A percentile compares a stretch with the other conserved stretches of the same genome.
Evolutionary conservation across 1,140 invertebrate species (phyloP).

Genomic region (Antheraea mylitta): DNA sequence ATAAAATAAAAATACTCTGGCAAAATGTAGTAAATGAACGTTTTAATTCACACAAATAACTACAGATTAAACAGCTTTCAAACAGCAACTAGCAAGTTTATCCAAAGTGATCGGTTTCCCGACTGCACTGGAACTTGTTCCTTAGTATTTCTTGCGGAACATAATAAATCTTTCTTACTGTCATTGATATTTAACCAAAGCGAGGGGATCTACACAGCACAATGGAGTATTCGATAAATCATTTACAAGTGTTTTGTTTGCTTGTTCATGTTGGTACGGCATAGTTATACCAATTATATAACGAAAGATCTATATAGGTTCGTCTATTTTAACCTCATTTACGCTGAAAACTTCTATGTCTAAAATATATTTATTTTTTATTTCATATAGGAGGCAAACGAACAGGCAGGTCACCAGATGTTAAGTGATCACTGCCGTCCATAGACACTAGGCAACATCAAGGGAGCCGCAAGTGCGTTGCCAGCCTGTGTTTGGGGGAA

Average conservation of each 20-base stretch:
- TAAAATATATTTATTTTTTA: too few species aligned
- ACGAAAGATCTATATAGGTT: background rate
- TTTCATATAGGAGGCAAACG: too few species aligned
- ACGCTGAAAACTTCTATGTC: too few species aligned
- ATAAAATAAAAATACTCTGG: too few species aligned
- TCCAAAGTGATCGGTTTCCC: conserved; percentile 58
- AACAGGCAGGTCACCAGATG: too few species aligned
- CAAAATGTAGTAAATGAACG: background rate
- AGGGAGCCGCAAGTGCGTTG: too few species aligned
- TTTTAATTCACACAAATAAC: conserved; percentile 25
- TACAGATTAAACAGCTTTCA: conserved; percentile 60
- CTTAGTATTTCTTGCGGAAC: conserved; percentile 57
- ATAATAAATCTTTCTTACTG: conserved; percentile 68
- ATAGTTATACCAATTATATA: background rate
- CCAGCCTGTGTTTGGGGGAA: too few species aligned
- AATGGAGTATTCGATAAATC: conserved; percentile 39
- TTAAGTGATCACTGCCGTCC: too few species aligned
- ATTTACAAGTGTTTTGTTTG: conserved; percentile 32
- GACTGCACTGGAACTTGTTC: conserved; percentile 59
- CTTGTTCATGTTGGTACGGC: background rate
- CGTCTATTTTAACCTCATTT: too few species aligned
- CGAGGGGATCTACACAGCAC: conserved; percentile 34
- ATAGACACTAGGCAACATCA: too few species aligned
- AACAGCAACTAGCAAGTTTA: conserved; percentile 40
- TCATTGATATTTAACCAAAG: conserved; percentile 65